Base-by-base conservation (phyloP, 2,888 invertebrate species). In the Temnothorax rugatulus region DNA sequence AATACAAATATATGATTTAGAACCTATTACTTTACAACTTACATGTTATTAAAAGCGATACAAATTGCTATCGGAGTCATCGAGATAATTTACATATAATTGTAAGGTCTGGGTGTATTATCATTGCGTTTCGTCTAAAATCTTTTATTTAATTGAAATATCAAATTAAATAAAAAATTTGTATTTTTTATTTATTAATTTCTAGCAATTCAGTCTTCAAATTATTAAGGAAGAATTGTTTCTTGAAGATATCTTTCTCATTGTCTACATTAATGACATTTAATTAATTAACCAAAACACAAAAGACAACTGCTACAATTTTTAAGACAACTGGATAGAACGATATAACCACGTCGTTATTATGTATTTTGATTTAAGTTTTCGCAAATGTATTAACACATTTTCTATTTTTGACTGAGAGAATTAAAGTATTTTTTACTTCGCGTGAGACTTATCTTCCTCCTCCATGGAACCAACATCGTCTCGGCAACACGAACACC, bases 401-500 rank as follows among this genome's bases (percentile, higher is more conserved):
- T 4, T 71, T 18, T 47, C 71, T 38, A 57, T 71, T 59, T 44
- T 59, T 25, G 15, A 61, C 59, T 13, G 13, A 44, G 9, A 69
- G 11, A 81, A 61, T 71, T 59, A 50, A 79, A 71, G 4, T 71
- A 47, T 71, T 68, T 77, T 13, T 71, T 81, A 47, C 59, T 71
- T 47, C 1, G 63, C 54, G 21, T 8, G 41, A 50, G 50, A 47
- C 52, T 54, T 71, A 81, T 71, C 59, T 71, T 50, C 50, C 25
- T 25, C 15, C 38, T 54, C 21, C 71, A 81, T 71, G 59, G 38
- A 79, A 34, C 69, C 13, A 79, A 59, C 59, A 59, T 47, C 82
- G 75, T 85, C 76, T 85, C 86, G 84, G 87, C 83, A 84, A 86
- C 50, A 54, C n/a, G 83, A 87, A 63, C 38, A 88, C 75, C 83